phyloP scores from a whole-genome alignment of 2,797 vertebrate genomes.

The Gobionotothen gibberifrons region DNA sequence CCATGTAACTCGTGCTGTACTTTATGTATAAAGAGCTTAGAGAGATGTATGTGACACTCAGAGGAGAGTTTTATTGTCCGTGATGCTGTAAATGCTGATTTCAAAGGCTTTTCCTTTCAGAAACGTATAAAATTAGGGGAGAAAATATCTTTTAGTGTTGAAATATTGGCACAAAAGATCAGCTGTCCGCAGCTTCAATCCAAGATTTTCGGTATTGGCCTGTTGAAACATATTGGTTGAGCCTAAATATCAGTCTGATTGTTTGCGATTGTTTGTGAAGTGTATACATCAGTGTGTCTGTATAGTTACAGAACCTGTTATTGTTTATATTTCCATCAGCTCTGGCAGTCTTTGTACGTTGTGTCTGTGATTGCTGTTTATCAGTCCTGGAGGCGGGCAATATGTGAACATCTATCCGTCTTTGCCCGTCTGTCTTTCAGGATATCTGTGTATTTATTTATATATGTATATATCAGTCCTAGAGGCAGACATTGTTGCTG shows the following conservation, averaged over 20 bases:
- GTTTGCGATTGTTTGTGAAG: constrained; percentile 30
- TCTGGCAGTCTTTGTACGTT: constrained; percentile 50
- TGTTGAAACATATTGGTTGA: constrained; percentile 47
- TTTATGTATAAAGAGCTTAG: constrained; percentile 27
- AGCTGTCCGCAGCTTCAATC: constrained; percentile 42
- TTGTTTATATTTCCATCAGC: constrained; percentile 40
- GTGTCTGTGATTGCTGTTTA: constrained; percentile 27
- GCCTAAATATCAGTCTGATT: constrained; percentile 37
- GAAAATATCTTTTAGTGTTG: constrained; percentile 46
- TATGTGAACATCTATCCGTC: constrained; percentile 41
- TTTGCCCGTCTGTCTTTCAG: constrained; percentile 18
- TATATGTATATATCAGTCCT: constrained; percentile 57
- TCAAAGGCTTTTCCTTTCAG: constrained; percentile 37
- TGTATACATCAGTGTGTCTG: constrained; percentile 37
- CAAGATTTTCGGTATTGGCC: constrained; percentile 18
- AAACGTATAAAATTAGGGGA: constrained; percentile 54
- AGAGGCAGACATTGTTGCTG: constrained; percentile 97
- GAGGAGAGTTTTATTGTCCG: constrained; percentile 7
- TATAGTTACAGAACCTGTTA: constrained; percentile 41
- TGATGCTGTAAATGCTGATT: constrained; percentile 32
- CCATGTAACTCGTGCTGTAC: neutral
- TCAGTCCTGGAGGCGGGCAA: constrained; percentile 53
- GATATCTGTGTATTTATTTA: constrained; percentile 22
- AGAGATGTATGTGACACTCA: constrained; percentile 13
- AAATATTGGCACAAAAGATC: constrained; percentile 57